Base-by-base conservation (phyloP, 1,140 invertebrate genomes). In the Drosophila pseudoananassae region DNA sequence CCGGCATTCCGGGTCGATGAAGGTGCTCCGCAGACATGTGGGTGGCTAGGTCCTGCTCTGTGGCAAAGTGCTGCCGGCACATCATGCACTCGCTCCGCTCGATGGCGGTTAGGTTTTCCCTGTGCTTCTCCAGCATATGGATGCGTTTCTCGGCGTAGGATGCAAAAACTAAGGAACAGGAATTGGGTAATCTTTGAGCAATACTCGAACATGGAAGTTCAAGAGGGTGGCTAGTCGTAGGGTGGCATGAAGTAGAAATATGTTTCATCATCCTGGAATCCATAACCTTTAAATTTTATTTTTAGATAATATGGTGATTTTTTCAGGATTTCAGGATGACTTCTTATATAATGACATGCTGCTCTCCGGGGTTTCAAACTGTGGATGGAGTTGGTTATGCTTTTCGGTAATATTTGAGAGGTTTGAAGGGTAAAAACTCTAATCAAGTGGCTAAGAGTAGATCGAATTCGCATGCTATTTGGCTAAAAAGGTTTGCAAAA, bases 51-150 rank as follows among this genome's bases (percentile, higher is more conserved):
- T 88, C 77, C 57, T 60, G 54, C 47, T 81, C 85, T 29, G 29
- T 78, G 7, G 69, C 56, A 23, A 88, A 91, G 23, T 70, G 76
- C 51, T 91, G 73, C 1, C 82, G 82, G 15, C 90, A 91, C 17
- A 90, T 54, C 90, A 91, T 91, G 40, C 90, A 91, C 59, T 91
- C 89, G 53, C 90, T 90, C 4, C 80, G 77, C 52, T 91, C 90
- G 20, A 91, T 85, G 36, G 81, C 56, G 1, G 90, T 91, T 7
- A 91, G 50, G 46, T 91, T 91, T 38, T 91, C 90, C 51, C 73
- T 76, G 40, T 91, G 90, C 59, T 45, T 38, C 40, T 90, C 79
- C 33, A 91, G 61, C 90, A 91, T 91, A 25, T 91, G 90, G 7
- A 91, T 69, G 1, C 90, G 77, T 51, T 91, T 91, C 40, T 91